Evolutionary conservation across 2,113 vertebrate species (phyloP).

Genomic region (Tympanuchus pallidicinctus): DNA sequence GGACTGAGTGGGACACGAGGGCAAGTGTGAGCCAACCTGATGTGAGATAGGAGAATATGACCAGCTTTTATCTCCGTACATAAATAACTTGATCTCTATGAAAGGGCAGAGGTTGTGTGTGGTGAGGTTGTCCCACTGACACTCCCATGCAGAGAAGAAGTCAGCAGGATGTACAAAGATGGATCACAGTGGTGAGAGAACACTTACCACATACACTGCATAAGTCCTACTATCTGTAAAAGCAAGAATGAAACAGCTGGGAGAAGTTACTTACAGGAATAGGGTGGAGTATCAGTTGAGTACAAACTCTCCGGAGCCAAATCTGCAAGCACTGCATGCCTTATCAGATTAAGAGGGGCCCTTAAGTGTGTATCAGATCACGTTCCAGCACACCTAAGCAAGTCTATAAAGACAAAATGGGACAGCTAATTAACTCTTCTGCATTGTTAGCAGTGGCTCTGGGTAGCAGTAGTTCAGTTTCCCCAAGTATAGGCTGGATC

Average conservation of each 20-base stretch:
- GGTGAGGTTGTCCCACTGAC: not conserved
- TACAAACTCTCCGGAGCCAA: not conserved
- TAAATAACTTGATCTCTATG: not conserved
- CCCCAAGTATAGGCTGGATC: not conserved
- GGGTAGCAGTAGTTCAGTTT: not conserved
- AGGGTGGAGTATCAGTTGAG: not conserved
- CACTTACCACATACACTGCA: fast-evolving
- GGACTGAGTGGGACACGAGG: not conserved
- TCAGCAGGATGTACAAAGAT: not conserved
- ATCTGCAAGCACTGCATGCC: not conserved
- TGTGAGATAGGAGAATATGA: not conserved
- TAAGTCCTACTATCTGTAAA: not conserved
- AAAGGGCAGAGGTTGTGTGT: not conserved
- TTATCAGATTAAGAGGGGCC: not conserved
- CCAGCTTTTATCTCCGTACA: not conserved
- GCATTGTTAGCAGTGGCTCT: not conserved
- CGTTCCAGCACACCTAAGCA: not conserved
- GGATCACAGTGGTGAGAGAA: not conserved
- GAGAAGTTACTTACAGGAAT: not conserved
- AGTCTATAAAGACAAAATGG: not conserved
- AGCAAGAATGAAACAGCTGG: not conserved
- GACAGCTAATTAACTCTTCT: not conserved
- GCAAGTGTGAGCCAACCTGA: not conserved
- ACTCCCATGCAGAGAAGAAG: not conserved
- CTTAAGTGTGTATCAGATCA: fast-evolving